Conservation (phyloP, 1,140 invertebrate species). For the Marisa cornuarietis region DNA sequence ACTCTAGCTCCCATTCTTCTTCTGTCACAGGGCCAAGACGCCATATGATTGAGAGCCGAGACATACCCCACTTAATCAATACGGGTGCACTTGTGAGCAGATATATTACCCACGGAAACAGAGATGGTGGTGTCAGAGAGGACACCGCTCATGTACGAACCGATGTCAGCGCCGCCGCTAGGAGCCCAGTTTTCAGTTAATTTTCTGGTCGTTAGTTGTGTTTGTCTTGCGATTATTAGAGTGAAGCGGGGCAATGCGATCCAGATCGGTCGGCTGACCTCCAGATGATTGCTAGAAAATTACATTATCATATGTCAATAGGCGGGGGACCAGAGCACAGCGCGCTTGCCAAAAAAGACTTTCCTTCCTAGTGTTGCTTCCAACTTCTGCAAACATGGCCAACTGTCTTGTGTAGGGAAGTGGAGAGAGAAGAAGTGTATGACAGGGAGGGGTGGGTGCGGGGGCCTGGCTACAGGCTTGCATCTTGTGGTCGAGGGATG, state of each 20-base stretch:
- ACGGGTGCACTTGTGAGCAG: too few relatives aligned
- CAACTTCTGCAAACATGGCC: background rate
- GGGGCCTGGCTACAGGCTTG: background rate
- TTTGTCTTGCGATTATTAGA: slow-evolving; percentile 28
- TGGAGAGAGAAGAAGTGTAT: background rate
- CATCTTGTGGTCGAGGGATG: too few relatives aligned
- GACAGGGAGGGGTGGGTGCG: background rate
- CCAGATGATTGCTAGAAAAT: slow-evolving; percentile 33
- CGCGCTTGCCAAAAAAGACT: background rate
- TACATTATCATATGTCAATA: slow-evolving; percentile 39
- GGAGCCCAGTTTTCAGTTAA: slow-evolving; percentile 28
- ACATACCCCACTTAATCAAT: too few relatives aligned
- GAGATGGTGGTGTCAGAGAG: too few relatives aligned
- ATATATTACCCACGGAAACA: too few relatives aligned
- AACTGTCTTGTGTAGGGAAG: slow-evolving; percentile 1
- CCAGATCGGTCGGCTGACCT: slow-evolving; percentile 7
- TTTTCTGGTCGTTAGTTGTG: slow-evolving; percentile 31
- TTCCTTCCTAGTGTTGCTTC: background rate
- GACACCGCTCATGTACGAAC: too few relatives aligned
- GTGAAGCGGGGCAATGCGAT: slow-evolving; percentile 10
- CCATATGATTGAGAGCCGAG: too few relatives aligned
- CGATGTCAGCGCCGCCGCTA: too few relatives aligned
- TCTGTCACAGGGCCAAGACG: too few relatives aligned
- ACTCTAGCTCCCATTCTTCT: too few relatives aligned
- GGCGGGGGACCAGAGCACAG: background rate